phyloP scores from a whole-genome alignment of 2,888 invertebrate species.

The Tenthredo mesomela region DNA sequence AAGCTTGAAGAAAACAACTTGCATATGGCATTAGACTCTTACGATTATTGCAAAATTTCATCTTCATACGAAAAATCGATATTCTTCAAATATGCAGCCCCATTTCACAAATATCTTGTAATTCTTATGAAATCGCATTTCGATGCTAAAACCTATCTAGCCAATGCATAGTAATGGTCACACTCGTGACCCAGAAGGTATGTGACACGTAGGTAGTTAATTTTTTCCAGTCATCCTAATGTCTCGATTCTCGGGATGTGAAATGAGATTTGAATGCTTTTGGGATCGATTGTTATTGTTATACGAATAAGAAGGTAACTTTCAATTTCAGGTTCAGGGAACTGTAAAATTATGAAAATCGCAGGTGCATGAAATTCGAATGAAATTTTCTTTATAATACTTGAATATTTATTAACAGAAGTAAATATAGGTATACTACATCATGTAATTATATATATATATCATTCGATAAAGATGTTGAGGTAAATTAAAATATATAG shows the following conservation, averaged over 20 bases:
- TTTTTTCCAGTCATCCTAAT: background rate
- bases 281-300: conserved; percentile 5
- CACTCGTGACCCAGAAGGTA: background rate
- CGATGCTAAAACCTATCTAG: background rate
- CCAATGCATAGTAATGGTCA: background rate
- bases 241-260: background rate
- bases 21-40: background rate
- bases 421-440: background rate
- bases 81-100: background rate
- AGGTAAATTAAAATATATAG: too few relatives aligned
- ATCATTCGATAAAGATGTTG: background rate
- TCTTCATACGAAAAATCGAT: background rate
- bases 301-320: background rate
- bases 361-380: conserved; percentile 10
- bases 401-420: conserved; percentile 14
- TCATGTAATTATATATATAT: too few relatives aligned
- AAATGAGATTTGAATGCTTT: background rate
- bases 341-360: conserved; percentile 1
- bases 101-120: background rate
- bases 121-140: background rate
- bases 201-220: background rate
- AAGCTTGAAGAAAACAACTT: too few relatives aligned
- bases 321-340: conserved; percentile 12
- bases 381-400: background rate
- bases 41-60: background rate